Evolutionary conservation across 2,888 invertebrate genomes (phyloP), one percentile per base, ranked within the genome.

Genomic region (Tachina fera): DNA sequence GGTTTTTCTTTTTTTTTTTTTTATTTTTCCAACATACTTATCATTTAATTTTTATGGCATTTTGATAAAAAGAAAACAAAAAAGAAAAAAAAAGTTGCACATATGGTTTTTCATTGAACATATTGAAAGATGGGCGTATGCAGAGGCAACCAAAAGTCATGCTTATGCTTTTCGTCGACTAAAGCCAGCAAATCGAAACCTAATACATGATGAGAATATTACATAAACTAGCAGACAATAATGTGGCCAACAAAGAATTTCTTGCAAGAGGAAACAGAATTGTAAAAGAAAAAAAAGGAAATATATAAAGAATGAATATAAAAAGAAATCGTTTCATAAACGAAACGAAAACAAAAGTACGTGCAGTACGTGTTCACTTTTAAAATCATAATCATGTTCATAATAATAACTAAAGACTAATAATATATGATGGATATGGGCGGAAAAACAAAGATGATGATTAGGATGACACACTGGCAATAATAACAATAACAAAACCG

Each of bases 341-440:
- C 47, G 61, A 79, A 85, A 75, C 63, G 76, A 86, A 77, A 80
- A 79, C 47, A 83, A 87, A 85, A 83, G 83, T 83, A 81, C 84
- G 85, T 87, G 87, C 81, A 81, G 87, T 88, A 88, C 88, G 85
- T 87, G 87, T 87, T 87, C 87, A 87, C 87, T 82, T 88, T 83
- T 83, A 72, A 87, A 87, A 89, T 88, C 88, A 87, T 87, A 88
- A 88, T 88, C 87, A 88, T 88, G 80, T 86, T 88, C 87, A 87
- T 88, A 88, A 88, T 88, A 88, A 88, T 87, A 89, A 88, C n/a
- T 89, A 88, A 89, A 88, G 87, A 77, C 84, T 88, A 88, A 89
- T 88, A 88, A 88, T 84, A 88, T 87, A 87, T 88, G 88, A 88
- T 89, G 87, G 84, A 88, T 87, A 88, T 88, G 88, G 88, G 88